Percentiles rank a stretch among this genome's conserved stretches.
Evolutionary conservation across 2,113 vertebrate genomes (phyloP).

Genomic region (Ariopsis seemanni): DNA sequence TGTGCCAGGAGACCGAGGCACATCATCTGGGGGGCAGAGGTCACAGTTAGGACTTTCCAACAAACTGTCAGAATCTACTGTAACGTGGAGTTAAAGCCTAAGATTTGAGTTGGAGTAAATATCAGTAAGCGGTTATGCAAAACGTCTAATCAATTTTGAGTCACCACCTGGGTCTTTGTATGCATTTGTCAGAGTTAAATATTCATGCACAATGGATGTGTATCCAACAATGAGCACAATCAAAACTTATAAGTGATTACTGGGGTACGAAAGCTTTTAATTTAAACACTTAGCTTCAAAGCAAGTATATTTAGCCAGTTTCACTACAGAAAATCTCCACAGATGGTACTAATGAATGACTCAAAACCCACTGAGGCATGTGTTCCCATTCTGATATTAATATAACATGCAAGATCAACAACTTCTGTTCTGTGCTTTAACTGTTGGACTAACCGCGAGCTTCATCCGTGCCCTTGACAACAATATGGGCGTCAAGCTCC

Average conservation of each 20-base stretch:
- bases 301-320: neutral
- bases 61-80: neutral
- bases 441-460: conserved; percentile 38
- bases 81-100: conserved; percentile 23
- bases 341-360: neutral
- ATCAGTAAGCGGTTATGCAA: neutral
- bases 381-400: neutral
- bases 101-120: neutral
- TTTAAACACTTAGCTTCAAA: neutral
- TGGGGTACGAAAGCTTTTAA: neutral
- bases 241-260: neutral
- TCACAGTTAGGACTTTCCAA: neutral
- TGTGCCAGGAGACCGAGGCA: conserved; percentile 75
- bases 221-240: conserved; percentile 20
- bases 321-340: neutral
- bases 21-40: conserved; percentile 70
- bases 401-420: neutral
- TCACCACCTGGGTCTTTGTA: neutral
- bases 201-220: neutral
- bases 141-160: neutral
- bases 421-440: neutral
- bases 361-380: neutral
- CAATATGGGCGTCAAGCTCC: conserved; percentile 77
- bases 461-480: conserved; percentile 68
- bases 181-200: conserved; percentile 4